Evolutionary conservation across 2,113 vertebrate species (phyloP).

Genomic region (Numida meleagris): DNA sequence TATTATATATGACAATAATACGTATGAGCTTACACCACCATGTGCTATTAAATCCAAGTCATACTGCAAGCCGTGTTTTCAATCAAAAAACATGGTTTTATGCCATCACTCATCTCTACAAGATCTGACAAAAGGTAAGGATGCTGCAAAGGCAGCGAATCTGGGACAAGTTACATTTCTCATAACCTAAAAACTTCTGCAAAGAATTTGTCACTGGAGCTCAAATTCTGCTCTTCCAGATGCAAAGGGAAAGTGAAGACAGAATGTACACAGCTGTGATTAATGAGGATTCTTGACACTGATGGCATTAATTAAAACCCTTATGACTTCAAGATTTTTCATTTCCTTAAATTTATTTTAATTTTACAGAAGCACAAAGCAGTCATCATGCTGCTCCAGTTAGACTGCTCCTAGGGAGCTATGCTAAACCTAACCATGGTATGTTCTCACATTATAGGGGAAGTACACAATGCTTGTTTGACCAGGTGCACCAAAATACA

Average conservation of each 20-base stretch:
- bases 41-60: not conserved
- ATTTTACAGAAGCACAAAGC: not conserved
- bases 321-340: not conserved
- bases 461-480: not conserved
- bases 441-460: not conserved
- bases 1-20: not conserved
- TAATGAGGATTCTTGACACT: not conserved
- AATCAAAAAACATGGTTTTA: not conserved
- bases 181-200: not conserved
- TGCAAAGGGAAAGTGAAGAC: not conserved
- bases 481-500: not conserved
- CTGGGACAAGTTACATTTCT: not conserved
- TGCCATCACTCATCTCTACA: not conserved
- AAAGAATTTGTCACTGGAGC: not conserved
- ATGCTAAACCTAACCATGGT: not conserved
- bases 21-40: not conserved
- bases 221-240: not conserved
- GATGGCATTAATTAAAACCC: not conserved
- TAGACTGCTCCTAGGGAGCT: not conserved
- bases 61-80: not conserved
- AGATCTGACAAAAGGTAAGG: not conserved
- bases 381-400: not conserved
- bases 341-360: not conserved
- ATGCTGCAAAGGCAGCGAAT: not conserved
- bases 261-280: not conserved